These are phyloP conservation scores for Thryonomys swinderianus DNA, from an alignment of 2,113 vertebrate species.

Conservation along the genomic window DNA sequence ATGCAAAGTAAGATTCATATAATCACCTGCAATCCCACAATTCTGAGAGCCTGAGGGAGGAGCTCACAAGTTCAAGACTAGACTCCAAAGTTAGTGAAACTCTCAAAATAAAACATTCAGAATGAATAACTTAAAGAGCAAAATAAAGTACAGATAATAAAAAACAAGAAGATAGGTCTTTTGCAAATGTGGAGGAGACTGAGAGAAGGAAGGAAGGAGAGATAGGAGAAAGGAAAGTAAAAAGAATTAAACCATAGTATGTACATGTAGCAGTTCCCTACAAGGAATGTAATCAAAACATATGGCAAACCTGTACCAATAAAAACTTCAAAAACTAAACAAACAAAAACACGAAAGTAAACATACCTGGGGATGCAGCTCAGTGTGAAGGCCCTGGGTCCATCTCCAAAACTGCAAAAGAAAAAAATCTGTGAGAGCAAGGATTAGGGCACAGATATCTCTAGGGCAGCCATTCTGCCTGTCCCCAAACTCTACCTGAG, in stretches of 20 bases:
- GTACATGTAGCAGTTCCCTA: not conserved
- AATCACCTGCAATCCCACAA: not conserved
- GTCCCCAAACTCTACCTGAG: not conserved
- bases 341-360: not conserved
- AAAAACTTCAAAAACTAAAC: not conserved
- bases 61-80: not conserved
- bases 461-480: not conserved
- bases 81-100: not conserved
- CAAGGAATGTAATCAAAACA: not conserved
- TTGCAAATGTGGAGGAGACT: not conserved
- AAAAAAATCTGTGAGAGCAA: not conserved
- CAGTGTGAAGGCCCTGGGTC: not conserved
- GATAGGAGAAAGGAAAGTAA: not conserved
- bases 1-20: not conserved
- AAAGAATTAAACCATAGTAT: not conserved
- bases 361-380: not conserved
- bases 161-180: not conserved
- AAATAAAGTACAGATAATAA: not conserved
- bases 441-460: not conserved
- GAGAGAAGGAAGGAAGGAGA: not conserved
- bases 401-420: not conserved
- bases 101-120: not conserved
- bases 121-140: not conserved
- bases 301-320: not conserved
- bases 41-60: not conserved